Base-by-base conservation (phyloP, 1,140 invertebrate species). In the Diabrotica virgifera region DNA sequence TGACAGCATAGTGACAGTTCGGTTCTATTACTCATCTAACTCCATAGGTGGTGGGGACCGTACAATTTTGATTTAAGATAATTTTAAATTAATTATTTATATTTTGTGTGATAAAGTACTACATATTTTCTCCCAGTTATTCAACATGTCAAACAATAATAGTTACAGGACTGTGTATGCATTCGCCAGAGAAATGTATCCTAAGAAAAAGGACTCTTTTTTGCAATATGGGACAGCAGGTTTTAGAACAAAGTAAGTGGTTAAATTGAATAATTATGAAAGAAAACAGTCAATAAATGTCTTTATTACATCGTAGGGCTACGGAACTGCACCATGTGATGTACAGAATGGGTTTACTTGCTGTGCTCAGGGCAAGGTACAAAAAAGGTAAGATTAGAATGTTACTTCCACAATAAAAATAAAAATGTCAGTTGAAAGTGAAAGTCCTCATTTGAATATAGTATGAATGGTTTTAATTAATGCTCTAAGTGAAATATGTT, bases 341-440 rank as follows among this genome's bases (percentile, higher is more conserved):
- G 73, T 97, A 93, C 77, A 83, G 96, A 59, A 95, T 98, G 91
- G 96, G 96, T 8, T 75, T 98, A 12, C 80, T 98, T 64, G 93
- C 95, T 10, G 90, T 90, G n/a, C 80, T 99, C 8, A 82, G 95
- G 58, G 95, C 95, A 5, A 86, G 90, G 72, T 79, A 80, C 62
- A 90, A 89, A 74, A 87, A 87, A 82, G 93, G 93, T 90, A 82
- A 81, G 64, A 38, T 51, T 36, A 2, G 0, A 46, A 46, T 24
- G n/a, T 5, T 46, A 46, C n/a, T 46, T 8, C n/a, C 40, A n/a
- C 24, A 24, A 24, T 65, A 54, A 50, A 14, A 50, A 24, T 14
- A 64, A n/a, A 40, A 46, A 46, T n/a, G 40, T 46, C 40, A 46
- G n/a, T 46, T 46, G 40, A 46, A 46, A 46, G 40, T 46, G 40